A percentile compares a stretch with the other conserved stretches of the same genome.
Evolutionary conservation across 2,797 vertebrate species (phyloP).

Genomic region (Sternotherus odoratus): DNA sequence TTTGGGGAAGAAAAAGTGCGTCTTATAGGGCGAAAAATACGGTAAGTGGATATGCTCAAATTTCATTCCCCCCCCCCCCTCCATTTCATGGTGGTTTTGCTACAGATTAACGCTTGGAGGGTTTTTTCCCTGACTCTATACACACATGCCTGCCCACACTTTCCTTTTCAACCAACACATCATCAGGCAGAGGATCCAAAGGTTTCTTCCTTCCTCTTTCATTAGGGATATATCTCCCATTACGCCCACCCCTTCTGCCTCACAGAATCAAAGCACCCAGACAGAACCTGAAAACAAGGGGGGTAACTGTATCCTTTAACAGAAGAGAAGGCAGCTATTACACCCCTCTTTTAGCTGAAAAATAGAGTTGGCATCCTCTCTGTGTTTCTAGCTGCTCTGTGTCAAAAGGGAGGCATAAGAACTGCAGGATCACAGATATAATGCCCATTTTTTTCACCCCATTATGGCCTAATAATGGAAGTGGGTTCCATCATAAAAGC

Average conservation of each 20-base stretch:
- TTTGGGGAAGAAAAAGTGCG: no score
- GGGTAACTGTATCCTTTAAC: not conserved
- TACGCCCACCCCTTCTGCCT: not conserved
- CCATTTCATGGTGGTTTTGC: not conserved
- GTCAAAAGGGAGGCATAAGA: not conserved
- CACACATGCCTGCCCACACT: fast-evolving
- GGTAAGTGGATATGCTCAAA: not conserved
- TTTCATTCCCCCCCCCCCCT: not conserved
- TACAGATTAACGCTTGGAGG: not conserved
- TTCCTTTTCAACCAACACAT: not conserved
- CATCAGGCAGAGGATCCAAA: not conserved
- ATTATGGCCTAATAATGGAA: not conserved
- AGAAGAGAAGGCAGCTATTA: not conserved
- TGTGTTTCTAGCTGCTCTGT: not conserved
- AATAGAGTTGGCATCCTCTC: not conserved
- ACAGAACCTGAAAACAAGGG: not conserved
- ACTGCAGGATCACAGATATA: not conserved
- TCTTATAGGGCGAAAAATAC: no score
- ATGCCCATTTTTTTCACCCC: not conserved
- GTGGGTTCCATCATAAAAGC: not conserved
- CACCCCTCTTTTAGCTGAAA: not conserved
- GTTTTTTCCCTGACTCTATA: not conserved
- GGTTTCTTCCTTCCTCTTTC: not conserved
- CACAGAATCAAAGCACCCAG: not conserved
- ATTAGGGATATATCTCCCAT: not conserved